Evolutionary conservation across 2,113 vertebrate species (phyloP).

Genomic region (Bubo scandiacus): DNA sequence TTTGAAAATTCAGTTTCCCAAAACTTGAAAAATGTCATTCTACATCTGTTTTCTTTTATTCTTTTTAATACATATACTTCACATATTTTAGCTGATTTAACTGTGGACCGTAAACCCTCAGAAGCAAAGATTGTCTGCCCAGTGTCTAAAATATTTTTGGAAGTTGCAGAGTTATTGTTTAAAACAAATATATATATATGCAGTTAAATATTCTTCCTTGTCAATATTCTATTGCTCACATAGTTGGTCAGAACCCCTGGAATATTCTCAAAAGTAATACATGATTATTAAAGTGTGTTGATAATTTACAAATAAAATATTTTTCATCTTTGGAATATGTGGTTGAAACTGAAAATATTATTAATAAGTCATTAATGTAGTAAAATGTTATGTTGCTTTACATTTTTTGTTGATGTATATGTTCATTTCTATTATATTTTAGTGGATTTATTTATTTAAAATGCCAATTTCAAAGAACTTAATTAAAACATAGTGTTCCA

Average conservation of each 20-base stretch:
- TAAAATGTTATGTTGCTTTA: not conserved
- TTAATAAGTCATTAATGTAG: not conserved
- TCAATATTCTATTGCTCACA: not conserved
- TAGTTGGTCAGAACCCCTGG: not conserved
- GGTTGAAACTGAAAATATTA: not conserved
- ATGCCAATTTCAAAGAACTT: not conserved
- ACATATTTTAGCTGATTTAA: not conserved
- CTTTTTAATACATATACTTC: not conserved
- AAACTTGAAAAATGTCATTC: not conserved
- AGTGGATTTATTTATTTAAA: not conserved
- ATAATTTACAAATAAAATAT: not conserved
- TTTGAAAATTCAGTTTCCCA: not conserved
- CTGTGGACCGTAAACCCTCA: not conserved
- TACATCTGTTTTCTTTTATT: not conserved
- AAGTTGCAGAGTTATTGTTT: not conserved
- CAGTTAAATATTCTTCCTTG: not conserved
- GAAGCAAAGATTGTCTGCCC: not conserved
- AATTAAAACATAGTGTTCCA: not conserved
- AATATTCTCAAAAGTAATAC: not conserved
- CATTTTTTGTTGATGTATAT: not conserved
- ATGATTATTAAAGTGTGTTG: not conserved
- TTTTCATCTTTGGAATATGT: not conserved
- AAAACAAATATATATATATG: not conserved
- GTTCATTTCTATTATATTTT: not conserved
- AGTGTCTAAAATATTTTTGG: not conserved